Evolutionary conservation across 2,888 invertebrate species (phyloP).

Genomic region (Eumacrocentrus americanus): DNA sequence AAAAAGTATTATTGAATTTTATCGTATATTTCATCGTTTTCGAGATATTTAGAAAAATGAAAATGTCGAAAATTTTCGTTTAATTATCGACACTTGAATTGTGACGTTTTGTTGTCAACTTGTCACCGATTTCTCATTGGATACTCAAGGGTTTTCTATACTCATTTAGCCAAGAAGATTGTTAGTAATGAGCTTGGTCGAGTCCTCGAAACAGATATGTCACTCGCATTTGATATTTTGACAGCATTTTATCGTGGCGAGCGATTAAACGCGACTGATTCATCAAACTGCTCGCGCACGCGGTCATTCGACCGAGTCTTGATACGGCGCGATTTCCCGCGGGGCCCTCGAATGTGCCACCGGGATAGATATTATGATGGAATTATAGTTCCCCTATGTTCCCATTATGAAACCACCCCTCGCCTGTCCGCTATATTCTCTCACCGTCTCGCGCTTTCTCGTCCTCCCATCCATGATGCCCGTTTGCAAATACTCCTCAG

Average conservation of each 20-base stretch:
- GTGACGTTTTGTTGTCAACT: too few species aligned
- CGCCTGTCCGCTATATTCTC: conserved; percentile 32
- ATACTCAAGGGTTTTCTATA: too few species aligned
- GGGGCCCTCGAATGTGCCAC: conserved; percentile 39
- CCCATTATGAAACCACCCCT: conserved; percentile 49
- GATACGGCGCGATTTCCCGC: conserved; percentile 50
- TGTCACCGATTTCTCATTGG: too few species aligned
- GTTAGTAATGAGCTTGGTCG: neutral
- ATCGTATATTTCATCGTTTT: too few species aligned
- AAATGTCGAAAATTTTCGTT: too few species aligned
- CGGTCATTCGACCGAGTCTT: conserved; percentile 38
- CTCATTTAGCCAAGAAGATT: too few species aligned
- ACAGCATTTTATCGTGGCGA: conserved; percentile 34
- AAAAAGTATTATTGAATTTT: too few species aligned
- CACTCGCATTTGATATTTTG: conserved; percentile 39
- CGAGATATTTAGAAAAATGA: too few species aligned
- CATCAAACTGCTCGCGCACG: conserved; percentile 27
- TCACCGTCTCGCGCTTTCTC: conserved; percentile 31
- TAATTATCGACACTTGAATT: too few species aligned
- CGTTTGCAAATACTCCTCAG: too few species aligned
- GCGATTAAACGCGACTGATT: conserved; percentile 43
- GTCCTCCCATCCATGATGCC: conserved; percentile 24
- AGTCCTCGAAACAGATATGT: too few species aligned
- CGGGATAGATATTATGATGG: conserved; percentile 48
- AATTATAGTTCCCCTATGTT: conserved; percentile 55